These are phyloP conservation scores for Diadegma fenestrale DNA, from an alignment of 2,888 invertebrate species.

Conservation along the genomic window DNA sequence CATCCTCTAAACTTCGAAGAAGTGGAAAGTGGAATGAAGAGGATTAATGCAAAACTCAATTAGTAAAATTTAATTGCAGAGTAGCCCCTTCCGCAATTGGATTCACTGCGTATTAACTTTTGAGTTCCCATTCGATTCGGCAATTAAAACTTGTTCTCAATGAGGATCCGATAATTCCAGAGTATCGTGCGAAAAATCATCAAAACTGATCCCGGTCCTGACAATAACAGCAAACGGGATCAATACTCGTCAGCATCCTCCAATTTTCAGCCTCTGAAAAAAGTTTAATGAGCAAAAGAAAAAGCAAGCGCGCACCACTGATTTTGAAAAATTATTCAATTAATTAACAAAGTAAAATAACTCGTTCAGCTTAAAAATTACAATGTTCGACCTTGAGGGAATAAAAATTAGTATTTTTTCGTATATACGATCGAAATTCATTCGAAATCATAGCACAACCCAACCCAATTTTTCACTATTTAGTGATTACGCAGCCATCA, in stretches of 20 bases:
- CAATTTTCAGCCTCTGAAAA: neutral
- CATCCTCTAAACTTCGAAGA: constrained; percentile 36
- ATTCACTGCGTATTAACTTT: constrained; percentile 28
- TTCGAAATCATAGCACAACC: constrained; percentile 18
- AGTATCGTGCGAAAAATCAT: neutral
- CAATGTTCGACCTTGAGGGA: neutral
- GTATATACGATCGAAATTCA: neutral
- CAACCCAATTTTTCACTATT: neutral
- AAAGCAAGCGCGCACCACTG: no score
- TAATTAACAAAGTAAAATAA: no score
- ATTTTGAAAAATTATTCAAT: no score
- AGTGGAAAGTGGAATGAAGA: constrained; percentile 1
- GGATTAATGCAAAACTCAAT: constrained; percentile 74
- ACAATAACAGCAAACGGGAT: neutral
- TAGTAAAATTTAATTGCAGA: constrained; percentile 66
- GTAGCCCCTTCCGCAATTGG: constrained; percentile 12
- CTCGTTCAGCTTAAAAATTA: neutral
- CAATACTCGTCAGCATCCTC: neutral
- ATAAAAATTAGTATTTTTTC: neutral
- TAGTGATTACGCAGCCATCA: neutral
- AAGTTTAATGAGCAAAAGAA: neutral
- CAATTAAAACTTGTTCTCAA: constrained; percentile 25
- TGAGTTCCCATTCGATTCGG: neutral
- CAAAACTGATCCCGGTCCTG: neutral
- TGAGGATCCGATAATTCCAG: constrained; percentile 16